Evolutionary conservation across 1,140 invertebrate species (phyloP), one percentile per base, ranked within the genome.

Genomic region (Aethina tumida): DNA sequence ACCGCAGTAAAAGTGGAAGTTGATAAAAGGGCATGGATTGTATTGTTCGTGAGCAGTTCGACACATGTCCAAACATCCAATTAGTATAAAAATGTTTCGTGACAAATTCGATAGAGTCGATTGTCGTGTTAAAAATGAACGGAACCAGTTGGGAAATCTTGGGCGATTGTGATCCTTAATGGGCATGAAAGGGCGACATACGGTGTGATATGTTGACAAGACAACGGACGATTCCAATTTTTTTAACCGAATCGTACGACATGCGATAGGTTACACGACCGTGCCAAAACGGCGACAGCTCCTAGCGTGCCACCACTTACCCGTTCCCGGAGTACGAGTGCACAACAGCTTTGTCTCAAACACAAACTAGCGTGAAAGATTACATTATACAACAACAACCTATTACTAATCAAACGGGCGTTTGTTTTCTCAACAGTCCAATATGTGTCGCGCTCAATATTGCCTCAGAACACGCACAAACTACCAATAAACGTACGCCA

Each of bases 181-280:
- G 30, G 24, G 37, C 22, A 40, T 36, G 26, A 22, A 30, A 20
- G 24, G 22, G 20, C 48, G 42, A 53, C 53, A 53, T 49, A 53
- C 42, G 51, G 53, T 41, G 33, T 52, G 53, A 56, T 49, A 53
- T 52, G 53, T 53, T 56, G 53, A 56, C 53, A 53, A 51, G 47
- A 39, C n/a, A n/a, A n/a, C n/a, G 28, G 32, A 39, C 37, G 37
- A 39, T 39, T 32, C 28, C 29, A 39, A 30, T 39, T 39, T 39
- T 39, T 39, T 39, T 16, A 31, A 22, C n/a, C 16, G 37, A 39
- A 39, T 39, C n/a, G n/a, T n/a, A n/a, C 27, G 37, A 31, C 37
- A 39, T 31, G 37, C 37, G 37, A 39, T 39, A 29, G 33, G 14
- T 35, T 15, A 13, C 19, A 24, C 25, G 30, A 39, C 18, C 37